These are phyloP conservation scores for Anas flavirostris DNA, from an alignment of 2,797 vertebrate species.

Conservation along the genomic window DNA sequence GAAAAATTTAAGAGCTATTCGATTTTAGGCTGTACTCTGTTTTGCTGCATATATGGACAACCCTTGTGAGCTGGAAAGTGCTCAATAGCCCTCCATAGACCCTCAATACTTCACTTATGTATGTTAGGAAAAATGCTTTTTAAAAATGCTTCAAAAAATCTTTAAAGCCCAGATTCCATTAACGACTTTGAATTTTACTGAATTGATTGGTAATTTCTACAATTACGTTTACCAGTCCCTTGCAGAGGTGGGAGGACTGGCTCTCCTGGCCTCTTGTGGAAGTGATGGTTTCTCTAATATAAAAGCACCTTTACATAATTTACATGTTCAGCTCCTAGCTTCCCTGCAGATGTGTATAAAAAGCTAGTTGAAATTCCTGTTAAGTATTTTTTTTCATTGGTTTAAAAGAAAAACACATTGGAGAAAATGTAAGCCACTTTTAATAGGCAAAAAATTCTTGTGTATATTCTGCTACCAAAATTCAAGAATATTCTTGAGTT, in stretches of 20 bases:
- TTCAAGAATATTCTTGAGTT: background rate
- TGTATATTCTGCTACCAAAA: background rate
- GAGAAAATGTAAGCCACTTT: background rate
- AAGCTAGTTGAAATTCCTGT: background rate
- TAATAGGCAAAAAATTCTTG: background rate
- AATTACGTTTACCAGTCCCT: background rate
- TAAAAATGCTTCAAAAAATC: background rate
- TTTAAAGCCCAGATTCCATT: background rate
- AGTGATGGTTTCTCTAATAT: background rate
- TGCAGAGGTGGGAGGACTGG: background rate
- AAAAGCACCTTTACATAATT: background rate
- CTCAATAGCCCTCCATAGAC: background rate
- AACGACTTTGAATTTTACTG: background rate
- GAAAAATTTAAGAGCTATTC: background rate
- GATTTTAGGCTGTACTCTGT: background rate
- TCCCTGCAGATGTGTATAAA: background rate
- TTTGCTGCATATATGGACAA: background rate
- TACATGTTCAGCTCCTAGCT: background rate
- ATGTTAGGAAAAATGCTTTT: background rate
- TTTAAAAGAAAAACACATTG: background rate
- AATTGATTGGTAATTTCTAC: background rate
- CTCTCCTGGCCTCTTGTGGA: background rate
- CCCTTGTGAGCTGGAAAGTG: background rate
- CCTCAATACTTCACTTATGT: background rate
- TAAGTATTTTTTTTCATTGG: background rate